Evolutionary conservation across 2,888 invertebrate genomes (phyloP), one percentile per base, ranked within the genome.

Genomic region (Pyrochroa serraticornis): DNA sequence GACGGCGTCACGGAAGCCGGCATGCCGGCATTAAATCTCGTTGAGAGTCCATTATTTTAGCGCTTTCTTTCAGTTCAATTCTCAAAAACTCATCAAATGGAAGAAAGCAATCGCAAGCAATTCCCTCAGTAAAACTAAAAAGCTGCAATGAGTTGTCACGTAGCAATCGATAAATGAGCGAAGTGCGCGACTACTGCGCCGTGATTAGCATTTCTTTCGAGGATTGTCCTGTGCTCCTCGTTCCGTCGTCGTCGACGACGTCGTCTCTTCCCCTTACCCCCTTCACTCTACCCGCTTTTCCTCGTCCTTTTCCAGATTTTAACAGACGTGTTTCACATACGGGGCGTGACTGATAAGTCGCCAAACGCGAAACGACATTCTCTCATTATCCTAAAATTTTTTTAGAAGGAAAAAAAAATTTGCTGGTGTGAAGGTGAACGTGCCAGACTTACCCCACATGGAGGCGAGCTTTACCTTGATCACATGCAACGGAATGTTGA

Each of bases 61-160:
- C 65, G 66, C 58, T 58, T 60, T 64, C 60, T 55, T 57, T 65
- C 62, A 60, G 61, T 60, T 52, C 61, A 48, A 58, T 62, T 64
- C 65, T 59, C 60, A 59, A 65, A 69, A 71, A 66, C 67, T 67
- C 71, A 66, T 70, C 70, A 68, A 67, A 69, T 67, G 69, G 65
- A 70, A 71, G 70, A 66, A 70, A 67, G 68, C 68, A 67, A 68
- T 69, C 70, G 67, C 63, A 60, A 63, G 64, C 67, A 66, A 67
- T 69, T 71, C 70, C 66, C 67, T 51, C 64, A 62, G 71, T 67
- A 69, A 69, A 71, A 71, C 71, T 71, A 71, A 73, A 72, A 71
- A 71, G 69, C 72, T 72, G 73, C 73, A 72, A 72, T 71, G 72
- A 73, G 70, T 73, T 72, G 72, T 73, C 73, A 73, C 72, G 70